Percentiles rank a stretch among this genome's conserved stretches.
These are phyloP conservation scores for Drosophila funebris DNA, from an alignment of 1,140 invertebrate genomes.

Conservation along the genomic window DNA sequence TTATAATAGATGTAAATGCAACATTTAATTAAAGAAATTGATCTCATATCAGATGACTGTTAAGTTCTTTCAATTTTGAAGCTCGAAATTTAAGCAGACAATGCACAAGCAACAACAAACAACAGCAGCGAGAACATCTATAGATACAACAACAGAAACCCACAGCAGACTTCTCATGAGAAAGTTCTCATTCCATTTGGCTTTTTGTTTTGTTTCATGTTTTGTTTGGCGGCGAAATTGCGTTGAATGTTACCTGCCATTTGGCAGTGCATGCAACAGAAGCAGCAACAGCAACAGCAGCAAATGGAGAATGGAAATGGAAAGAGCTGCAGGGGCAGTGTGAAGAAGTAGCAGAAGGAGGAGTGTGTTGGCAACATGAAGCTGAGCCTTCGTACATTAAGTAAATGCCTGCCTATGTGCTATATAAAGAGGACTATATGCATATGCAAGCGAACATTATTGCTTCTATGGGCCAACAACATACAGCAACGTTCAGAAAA, in stretches of 20 bases:
- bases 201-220: constrained; percentile 50
- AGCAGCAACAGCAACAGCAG: neutral
- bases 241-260: constrained; percentile 80
- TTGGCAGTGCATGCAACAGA: constrained; percentile 54
- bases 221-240: constrained; percentile 73
- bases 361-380: neutral
- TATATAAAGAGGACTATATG: constrained; percentile 27
- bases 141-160: constrained; percentile 11
- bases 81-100: constrained; percentile 29
- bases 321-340: neutral
- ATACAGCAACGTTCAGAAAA: constrained; percentile 14
- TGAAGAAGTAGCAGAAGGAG: neutral
- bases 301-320: constrained; percentile 9
- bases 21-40: neutral
- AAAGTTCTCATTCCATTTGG: constrained; percentile 27
- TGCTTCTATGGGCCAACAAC: constrained; percentile 21
- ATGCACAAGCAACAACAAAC: neutral
- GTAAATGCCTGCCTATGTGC: constrained; percentile 70
- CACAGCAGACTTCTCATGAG: constrained; percentile 16
- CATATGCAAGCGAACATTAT: constrained; percentile 33
- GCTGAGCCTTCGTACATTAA: constrained; percentile 51
- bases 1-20: neutral
- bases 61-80: neutral
- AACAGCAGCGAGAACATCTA: constrained; percentile 4
- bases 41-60: neutral